Conservation (phyloP, 1,140 invertebrate genomes). For the Gonatopus flavifemur region DNA sequence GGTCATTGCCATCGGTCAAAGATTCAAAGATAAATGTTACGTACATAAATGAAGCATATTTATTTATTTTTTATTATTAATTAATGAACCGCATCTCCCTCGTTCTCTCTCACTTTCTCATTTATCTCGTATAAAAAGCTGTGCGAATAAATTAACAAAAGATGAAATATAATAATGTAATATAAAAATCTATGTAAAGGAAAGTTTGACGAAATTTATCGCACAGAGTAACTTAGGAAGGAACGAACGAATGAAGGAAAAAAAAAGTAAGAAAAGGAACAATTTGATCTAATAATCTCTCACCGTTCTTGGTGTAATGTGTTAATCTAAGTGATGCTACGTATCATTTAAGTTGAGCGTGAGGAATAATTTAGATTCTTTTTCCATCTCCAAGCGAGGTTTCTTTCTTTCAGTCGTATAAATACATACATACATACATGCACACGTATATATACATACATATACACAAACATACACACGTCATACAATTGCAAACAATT, state of each 20-base stretch:
- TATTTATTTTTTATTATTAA: conserved; percentile 5
- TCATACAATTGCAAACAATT: too few species aligned
- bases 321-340: conserved; percentile 11
- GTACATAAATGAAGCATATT: too few species aligned
- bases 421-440: not conserved
- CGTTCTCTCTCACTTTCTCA: conserved; percentile 8
- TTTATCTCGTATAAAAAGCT: conserved; percentile 14
- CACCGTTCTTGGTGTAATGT: conserved; percentile 16
- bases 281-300: not conserved
- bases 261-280: not conserved
- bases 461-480: not conserved
- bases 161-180: not conserved
- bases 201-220: too few species aligned
- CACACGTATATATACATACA: not conserved
- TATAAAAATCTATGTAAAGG: conserved; percentile 7
- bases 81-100: conserved; percentile 2
- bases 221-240: conserved; percentile 33
- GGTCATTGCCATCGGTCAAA: too few species aligned
- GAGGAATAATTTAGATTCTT: conserved; percentile 19
- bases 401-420: conserved; percentile 17
- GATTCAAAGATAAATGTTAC: too few species aligned
- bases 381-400: too few species aligned
- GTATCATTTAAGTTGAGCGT: not conserved
- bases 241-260: conserved; percentile 1
- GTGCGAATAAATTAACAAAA: conserved; percentile 1